Evolutionary conservation across 2,888 invertebrate species (phyloP).

Genomic region (Graphium colonna): DNA sequence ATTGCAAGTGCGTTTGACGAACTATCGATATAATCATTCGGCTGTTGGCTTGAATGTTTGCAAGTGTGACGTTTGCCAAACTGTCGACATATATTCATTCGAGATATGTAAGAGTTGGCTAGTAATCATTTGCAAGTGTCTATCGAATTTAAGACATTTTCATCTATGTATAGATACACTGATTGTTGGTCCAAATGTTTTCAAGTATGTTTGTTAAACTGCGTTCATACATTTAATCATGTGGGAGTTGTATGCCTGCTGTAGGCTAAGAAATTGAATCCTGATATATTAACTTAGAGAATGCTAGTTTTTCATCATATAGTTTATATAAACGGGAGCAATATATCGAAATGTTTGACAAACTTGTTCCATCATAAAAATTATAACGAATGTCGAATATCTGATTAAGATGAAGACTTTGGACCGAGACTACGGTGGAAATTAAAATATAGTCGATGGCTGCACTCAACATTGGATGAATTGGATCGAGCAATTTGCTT

Average conservation of each 20-base stretch:
- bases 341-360: not conserved
- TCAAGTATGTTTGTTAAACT: too few relatives aligned
- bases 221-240: too few relatives aligned
- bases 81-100: not conserved
- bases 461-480: not conserved
- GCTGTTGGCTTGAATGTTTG: too few relatives aligned
- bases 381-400: not conserved
- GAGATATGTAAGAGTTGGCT: not conserved
- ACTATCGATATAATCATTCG: too few relatives aligned
- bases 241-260: too few relatives aligned
- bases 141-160: not conserved
- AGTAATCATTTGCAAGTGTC: not conserved
- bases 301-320: too few relatives aligned
- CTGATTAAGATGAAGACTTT: not conserved
- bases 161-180: too few relatives aligned
- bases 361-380: not conserved
- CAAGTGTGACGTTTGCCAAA: conserved; percentile 12
- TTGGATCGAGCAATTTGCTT: not conserved
- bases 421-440: not conserved
- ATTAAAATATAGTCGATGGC: not conserved
- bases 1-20: not conserved
- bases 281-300: too few relatives aligned
- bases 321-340: not conserved
- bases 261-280: too few relatives aligned
- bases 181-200: too few relatives aligned